These are phyloP conservation scores for Gallinago paraguaiae DNA, from an alignment of 2,113 vertebrate species.

Conservation along the genomic window DNA sequence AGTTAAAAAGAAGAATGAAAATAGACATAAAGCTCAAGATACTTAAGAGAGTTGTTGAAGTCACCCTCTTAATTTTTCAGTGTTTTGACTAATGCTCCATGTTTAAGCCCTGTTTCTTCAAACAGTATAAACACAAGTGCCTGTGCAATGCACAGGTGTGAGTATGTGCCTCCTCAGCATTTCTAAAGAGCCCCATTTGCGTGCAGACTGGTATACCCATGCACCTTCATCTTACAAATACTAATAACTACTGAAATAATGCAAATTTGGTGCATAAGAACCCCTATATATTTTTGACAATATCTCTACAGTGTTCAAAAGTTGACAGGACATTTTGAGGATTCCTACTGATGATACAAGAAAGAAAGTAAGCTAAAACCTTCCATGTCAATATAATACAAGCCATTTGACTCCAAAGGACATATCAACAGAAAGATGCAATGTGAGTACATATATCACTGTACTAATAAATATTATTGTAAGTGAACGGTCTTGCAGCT, in stretches of 20 bases:
- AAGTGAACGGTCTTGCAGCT: not conserved
- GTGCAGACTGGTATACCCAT: not conserved
- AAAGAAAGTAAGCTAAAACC: not conserved
- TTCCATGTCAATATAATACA: not conserved
- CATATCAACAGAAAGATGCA: not conserved
- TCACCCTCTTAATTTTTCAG: not conserved
- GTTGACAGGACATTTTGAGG: not conserved
- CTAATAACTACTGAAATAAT: not conserved
- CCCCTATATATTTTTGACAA: not conserved
- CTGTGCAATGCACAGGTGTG: not conserved
- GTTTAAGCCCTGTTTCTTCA: not conserved
- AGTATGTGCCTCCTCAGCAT: not conserved
- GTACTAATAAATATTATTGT: not conserved
- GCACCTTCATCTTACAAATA: not conserved
- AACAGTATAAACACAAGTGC: not conserved
- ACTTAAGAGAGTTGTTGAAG: not conserved
- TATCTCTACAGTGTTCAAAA: not conserved
- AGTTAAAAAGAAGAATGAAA: not conserved
- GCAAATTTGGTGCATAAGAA: not conserved
- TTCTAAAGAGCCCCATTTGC: not conserved
- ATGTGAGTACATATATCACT: not conserved
- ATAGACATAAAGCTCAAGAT: not conserved
- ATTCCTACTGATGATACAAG: not conserved
- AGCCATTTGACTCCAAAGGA: not conserved
- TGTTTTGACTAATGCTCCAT: not conserved